Conservation (phyloP, 1,140 invertebrate species). For the Drosophila santomea region DNA sequence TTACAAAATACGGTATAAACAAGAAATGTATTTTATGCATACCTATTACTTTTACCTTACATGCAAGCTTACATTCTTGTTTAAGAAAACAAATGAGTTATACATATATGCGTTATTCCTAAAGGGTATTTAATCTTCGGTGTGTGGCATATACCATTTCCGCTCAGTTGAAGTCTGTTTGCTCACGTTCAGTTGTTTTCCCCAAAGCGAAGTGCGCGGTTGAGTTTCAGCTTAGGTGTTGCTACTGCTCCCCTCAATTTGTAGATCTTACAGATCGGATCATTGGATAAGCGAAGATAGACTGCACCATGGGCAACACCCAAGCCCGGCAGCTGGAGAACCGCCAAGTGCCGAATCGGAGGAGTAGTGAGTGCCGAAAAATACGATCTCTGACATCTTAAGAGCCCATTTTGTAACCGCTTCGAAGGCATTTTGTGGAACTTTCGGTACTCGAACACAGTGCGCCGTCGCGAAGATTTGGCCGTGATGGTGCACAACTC, state of each 20-base stretch:
- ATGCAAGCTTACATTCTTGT: too few relatives aligned
- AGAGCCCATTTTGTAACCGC: neutral
- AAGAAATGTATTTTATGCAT: too few relatives aligned
- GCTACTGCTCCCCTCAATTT: slow-evolving; percentile 24
- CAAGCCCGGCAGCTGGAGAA: slow-evolving; percentile 58
- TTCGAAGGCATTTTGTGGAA: slow-evolving; percentile 78
- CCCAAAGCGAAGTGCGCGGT: slow-evolving; percentile 50
- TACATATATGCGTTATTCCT: neutral
- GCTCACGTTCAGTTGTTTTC: slow-evolving; percentile 61
- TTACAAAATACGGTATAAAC: too few relatives aligned
- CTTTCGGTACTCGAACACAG: slow-evolving; percentile 72
- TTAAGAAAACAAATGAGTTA: too few relatives aligned
- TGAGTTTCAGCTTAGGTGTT: slow-evolving; percentile 54
- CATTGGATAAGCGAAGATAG: neutral
- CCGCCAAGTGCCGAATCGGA: slow-evolving; percentile 49
- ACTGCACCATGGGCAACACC: slow-evolving; percentile 65
- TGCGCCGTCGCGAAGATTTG: slow-evolving; percentile 60
- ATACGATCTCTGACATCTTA: neutral
- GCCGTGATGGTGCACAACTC: slow-evolving; percentile 75
- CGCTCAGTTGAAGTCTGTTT: slow-evolving; percentile 24
- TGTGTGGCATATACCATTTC: neutral
- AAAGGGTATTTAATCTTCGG: slow-evolving; percentile 15
- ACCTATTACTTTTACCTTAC: too few relatives aligned
- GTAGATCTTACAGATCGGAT: slow-evolving; percentile 2
- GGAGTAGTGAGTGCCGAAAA: slow-evolving; percentile 63